Evolutionary conservation across 2,797 vertebrate genomes (phyloP), one percentile per base, ranked within the genome.

Genomic region (Protosalanx chinensis): DNA sequence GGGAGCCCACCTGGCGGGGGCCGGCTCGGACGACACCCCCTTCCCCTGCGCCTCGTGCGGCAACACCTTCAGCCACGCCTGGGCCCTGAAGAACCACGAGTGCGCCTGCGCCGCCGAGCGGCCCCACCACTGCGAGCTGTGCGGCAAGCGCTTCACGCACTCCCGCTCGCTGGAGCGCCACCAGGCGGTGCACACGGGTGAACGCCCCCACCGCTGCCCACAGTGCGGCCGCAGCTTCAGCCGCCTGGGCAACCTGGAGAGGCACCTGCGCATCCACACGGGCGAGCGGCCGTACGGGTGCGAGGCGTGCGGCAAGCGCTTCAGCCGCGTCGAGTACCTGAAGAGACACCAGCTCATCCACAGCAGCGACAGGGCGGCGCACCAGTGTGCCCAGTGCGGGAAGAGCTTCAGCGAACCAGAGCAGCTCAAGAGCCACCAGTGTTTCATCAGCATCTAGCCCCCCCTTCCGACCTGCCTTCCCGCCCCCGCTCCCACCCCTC

Each of bases 191-290:
- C 97, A 99, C 92, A 98, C 98, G 3, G 93, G 93, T 0, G 92
- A 94, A 87, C 81, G 91, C 58, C 97, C 97, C 0, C 98, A 97
- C 64, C 92, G 94, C 35, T 99, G 97, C 86, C 94, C 94, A 0
- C 96, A 97, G 84, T 98, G 97, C 0, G 95, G 95, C 57, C 97
- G 97, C 51, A 97, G 95, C 86, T 98, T 97, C 1, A 97, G 96
- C 62, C 97, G 97, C 65, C 94, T 98, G 4, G 96, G 96, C 76
- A 99, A 98, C 89, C 87, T 98, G 86, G 97, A 97, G 0, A 92
- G 96, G n/a, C 96, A 98, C 86, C 94, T 95, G 88, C 93, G 96
- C 78, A 98, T 97, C 15, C 97, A 98, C 91, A 94, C 93, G 0
- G 93, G 93, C 0, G 93, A 94, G 89, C 94, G 97, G 76, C 97